Conservation (phyloP, 2,113 vertebrate species). For the Butorides virescens region DNA sequence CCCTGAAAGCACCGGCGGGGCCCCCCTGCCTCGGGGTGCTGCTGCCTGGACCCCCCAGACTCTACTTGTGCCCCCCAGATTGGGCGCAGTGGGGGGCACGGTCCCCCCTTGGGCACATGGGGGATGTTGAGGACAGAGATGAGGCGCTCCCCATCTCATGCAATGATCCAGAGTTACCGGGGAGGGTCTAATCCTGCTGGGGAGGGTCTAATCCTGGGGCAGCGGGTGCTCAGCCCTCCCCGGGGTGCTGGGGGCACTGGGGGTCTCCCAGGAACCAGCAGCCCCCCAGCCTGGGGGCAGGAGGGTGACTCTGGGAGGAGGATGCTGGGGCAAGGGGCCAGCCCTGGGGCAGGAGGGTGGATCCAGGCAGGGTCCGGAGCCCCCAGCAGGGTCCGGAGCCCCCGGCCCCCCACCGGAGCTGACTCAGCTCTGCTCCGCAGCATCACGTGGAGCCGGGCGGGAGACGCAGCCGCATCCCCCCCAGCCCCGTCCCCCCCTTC, state of each 20-base stretch:
- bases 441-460: not conserved
- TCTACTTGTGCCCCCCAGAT: not conserved
- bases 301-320: no score
- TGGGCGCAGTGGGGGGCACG: fast-evolving
- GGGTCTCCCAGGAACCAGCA: not conserved
- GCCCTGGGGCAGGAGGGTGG: not conserved
- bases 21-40: fast-evolving
- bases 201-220: not conserved
- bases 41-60: no score
- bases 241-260: not conserved
- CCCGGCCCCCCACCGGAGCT: not conserved
- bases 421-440: not conserved
- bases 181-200: not conserved
- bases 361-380: not conserved
- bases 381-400: not conserved
- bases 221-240: not conserved
- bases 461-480: not conserved
- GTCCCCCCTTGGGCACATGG: not conserved
- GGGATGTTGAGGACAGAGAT: fast-evolving
- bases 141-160: fast-evolving
- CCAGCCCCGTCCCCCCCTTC: not conserved
- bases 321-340: no score
- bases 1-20: not conserved
- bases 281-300: not conserved
- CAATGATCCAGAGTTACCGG: fast-evolving